phyloP scores from a whole-genome alignment of 2,888 invertebrate genomes.

The Ormyrus thymus region DNA sequence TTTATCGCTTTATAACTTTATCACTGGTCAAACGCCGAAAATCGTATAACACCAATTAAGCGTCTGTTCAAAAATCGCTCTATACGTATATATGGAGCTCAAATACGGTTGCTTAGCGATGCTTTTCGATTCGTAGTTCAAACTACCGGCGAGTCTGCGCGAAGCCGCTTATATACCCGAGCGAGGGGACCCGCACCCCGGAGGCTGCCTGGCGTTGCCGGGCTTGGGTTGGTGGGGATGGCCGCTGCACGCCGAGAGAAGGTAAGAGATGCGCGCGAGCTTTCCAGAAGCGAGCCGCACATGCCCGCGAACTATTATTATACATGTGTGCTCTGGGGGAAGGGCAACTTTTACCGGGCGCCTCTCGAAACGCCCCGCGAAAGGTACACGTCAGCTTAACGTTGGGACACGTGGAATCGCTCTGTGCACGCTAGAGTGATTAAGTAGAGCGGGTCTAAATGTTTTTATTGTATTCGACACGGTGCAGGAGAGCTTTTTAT shows the following conservation, averaged over 20 bases:
- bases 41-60: too few species aligned
- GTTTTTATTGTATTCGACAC: not conserved
- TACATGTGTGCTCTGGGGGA: too few species aligned
- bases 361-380: slow-evolving; percentile 5
- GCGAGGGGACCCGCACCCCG: not conserved
- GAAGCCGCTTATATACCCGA: slow-evolving; percentile 21
- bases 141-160: slow-evolving; percentile 9
- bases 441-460: not conserved
- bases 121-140: not conserved
- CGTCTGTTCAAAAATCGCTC: too few species aligned
- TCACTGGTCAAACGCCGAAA: too few species aligned
- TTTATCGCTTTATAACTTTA: not conserved
- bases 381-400: not conserved
- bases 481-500: too few species aligned
- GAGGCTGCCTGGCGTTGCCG: not conserved
- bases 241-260: not conserved
- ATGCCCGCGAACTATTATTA: not conserved
- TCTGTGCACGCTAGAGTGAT: too few species aligned
- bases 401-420: not conserved
- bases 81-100: not conserved
- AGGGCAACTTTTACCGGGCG: not conserved
- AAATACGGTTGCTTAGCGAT: not conserved
- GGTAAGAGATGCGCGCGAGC: slow-evolving; percentile 9
- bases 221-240: slow-evolving; percentile 11
- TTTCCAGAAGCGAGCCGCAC: slow-evolving; percentile 48